Evolutionary conservation across 2,888 invertebrate genomes (phyloP).

Genomic region (Blomia tropicalis): DNA sequence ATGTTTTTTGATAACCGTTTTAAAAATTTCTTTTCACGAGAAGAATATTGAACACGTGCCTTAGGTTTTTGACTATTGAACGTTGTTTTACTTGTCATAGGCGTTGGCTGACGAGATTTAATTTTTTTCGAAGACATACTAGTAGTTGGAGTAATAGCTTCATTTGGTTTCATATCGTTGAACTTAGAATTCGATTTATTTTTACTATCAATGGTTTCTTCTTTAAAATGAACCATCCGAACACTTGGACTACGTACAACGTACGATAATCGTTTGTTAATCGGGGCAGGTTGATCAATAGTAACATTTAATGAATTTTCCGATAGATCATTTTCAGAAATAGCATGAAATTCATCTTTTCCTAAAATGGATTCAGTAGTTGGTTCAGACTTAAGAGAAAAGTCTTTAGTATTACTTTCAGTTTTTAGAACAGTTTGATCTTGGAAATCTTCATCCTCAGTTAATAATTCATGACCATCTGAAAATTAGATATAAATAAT

Average conservation of each 20-base stretch:
- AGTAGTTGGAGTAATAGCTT: background rate
- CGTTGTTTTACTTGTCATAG: background rate
- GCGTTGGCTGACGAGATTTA: slow-evolving; percentile 6
- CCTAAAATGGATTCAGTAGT: background rate
- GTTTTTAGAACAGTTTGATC: too few relatives aligned
- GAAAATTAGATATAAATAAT: too few relatives aligned
- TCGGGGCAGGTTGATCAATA: background rate
- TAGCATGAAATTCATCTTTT: background rate
- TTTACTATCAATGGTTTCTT: background rate
- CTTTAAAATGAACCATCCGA: background rate
- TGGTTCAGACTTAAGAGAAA: too few relatives aligned
- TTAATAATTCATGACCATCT: too few relatives aligned
- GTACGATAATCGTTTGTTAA: background rate
- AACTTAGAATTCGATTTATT: background rate
- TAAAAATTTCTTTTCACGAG: background rate
- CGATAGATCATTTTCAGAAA: background rate
- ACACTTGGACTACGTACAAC: background rate
- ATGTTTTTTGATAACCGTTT: background rate
- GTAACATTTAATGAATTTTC: background rate
- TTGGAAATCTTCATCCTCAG: background rate
- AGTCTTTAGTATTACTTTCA: too few relatives aligned
- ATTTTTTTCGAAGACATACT: background rate
- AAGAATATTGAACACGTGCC: background rate
- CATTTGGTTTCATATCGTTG: background rate
- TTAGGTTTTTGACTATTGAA: background rate